These are phyloP conservation scores for Hydraecia micacea DNA, from an alignment of 2,888 invertebrate species.

Conservation along the genomic window DNA sequence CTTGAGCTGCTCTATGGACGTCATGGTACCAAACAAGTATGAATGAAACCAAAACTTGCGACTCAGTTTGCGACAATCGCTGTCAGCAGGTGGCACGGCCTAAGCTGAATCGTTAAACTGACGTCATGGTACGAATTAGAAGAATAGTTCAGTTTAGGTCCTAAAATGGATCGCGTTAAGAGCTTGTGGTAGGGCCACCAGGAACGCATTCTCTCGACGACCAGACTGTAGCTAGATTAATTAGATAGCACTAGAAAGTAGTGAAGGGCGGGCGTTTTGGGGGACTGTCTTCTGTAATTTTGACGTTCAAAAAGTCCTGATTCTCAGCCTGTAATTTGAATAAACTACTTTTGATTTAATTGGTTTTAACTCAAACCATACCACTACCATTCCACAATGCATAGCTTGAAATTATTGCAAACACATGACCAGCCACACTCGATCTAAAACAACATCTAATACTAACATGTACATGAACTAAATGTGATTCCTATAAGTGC, in stretches of 20 bases:
- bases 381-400: neutral
- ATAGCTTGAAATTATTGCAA: slow-evolving; percentile 27
- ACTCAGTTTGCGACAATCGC: no score
- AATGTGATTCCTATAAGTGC: slow-evolving; percentile 45
- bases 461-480: slow-evolving; percentile 2
- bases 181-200: no score
- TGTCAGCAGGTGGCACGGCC: no score
- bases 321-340: neutral
- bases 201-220: no score
- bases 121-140: no score
- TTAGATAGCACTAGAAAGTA: neutral
- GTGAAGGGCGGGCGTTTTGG: neutral
- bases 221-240: neutral
- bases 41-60: no score
- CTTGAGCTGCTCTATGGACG: no score
- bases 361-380: neutral
- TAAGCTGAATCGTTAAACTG: no score
- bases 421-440: neutral
- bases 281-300: neutral
- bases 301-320: neutral
- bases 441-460: slow-evolving; percentile 17
- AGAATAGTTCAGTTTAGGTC: no score
- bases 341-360: neutral
- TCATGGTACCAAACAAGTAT: no score
- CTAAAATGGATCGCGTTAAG: no score